Conservation (phyloP, 2,888 invertebrate species). For the Stenodema calcarata region DNA sequence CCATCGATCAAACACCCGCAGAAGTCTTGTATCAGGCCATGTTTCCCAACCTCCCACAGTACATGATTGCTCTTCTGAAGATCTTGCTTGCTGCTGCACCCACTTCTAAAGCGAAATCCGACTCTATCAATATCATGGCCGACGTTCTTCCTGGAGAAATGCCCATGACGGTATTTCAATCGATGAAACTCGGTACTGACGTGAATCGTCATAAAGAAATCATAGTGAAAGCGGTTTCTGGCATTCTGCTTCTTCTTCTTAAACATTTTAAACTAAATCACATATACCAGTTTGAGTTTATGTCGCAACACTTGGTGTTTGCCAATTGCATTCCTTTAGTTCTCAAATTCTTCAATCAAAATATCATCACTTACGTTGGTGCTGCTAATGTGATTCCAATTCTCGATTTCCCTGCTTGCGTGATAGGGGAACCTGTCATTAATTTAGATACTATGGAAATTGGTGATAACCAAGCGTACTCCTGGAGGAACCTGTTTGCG, state of each 20-base stretch:
- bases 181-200: slow-evolving; percentile 94
- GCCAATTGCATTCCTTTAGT: slow-evolving; percentile 99
- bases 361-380: slow-evolving; percentile 91
- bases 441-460: slow-evolving; percentile 90
- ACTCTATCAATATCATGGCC: slow-evolving; percentile 97
- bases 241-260: slow-evolving; percentile 85
- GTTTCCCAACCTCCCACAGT: slow-evolving; percentile 93
- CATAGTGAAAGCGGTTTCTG: slow-evolving; percentile 94
- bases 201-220: slow-evolving; percentile 98
- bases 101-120: slow-evolving; percentile 97
- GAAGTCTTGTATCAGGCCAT: slow-evolving; percentile 90
- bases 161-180: slow-evolving; percentile 95
- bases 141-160: slow-evolving; percentile 97
- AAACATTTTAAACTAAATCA: slow-evolving; percentile 98
- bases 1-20: slow-evolving; percentile 79
- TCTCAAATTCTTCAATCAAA: slow-evolving; percentile 98
- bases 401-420: slow-evolving; percentile 94
- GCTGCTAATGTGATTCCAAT: slow-evolving; percentile 92
- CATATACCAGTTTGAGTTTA: slow-evolving; percentile 98
- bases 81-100: slow-evolving; percentile 96
- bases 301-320: slow-evolving; percentile 98
- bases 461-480: slow-evolving; percentile 82
- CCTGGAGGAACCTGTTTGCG: slow-evolving; percentile 98
- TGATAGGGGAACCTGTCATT: slow-evolving; percentile 92
- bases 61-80: slow-evolving; percentile 96